Evolutionary conservation across 1,140 invertebrate genomes (phyloP).

Genomic region (Drosophila sp.): DNA sequence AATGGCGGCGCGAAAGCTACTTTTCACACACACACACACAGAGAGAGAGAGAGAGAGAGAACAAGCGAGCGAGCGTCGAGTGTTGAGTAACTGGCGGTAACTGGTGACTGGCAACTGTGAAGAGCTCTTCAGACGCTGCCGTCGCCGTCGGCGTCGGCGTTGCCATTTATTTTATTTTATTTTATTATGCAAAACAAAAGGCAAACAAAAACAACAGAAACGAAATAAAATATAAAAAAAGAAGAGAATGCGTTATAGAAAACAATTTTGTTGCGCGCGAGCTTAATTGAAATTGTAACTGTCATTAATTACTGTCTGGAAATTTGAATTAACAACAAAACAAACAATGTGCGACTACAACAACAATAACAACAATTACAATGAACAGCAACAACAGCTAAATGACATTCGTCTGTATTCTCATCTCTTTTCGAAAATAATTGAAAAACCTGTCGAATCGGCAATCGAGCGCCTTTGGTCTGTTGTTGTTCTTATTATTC

Average conservation of each 20-base stretch:
- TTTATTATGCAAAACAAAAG: conserved; percentile 76
- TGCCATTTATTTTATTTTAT: conserved; percentile 83
- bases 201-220: conserved; percentile 56
- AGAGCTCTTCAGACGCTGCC: conserved; percentile 71
- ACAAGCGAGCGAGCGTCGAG: conserved; percentile 8
- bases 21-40: conserved; percentile 60
- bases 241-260: conserved; percentile 59
- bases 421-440: conserved; percentile 59
- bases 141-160: conserved; percentile 56
- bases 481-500: conserved; percentile 15
- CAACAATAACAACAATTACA: conserved; percentile 49
- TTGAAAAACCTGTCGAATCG: conserved; percentile 82
- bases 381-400: conserved; percentile 37
- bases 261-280: conserved; percentile 59
- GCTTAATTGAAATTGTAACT: conserved; percentile 84
- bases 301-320: conserved; percentile 84
- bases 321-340: conserved; percentile 77
- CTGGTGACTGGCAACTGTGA: conserved; percentile 67
- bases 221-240: conserved; percentile 54
- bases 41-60: conserved; percentile 26
- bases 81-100: conserved; percentile 45
- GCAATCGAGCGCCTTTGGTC: conserved; percentile 46
- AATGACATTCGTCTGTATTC: conserved; percentile 41
- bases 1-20: conserved; percentile 83
- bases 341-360: conserved; percentile 46